phyloP scores from a whole-genome alignment of 2,113 vertebrate species.

The Abramis brama region DNA sequence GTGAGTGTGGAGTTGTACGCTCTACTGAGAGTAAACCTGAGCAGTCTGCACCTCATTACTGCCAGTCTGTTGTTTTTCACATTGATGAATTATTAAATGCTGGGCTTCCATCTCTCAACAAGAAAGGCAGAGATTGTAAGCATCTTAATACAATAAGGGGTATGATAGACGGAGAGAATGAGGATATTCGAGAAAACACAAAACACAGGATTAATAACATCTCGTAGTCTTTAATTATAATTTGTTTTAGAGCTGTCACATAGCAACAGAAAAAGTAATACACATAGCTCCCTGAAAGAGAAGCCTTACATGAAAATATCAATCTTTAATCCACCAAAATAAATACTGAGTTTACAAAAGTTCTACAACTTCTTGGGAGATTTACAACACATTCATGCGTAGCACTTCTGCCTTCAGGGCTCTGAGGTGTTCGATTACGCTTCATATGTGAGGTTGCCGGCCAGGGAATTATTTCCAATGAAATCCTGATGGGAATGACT shows the following conservation, averaged over 20 bases:
- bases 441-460: neutral
- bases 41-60: conserved; percentile 24
- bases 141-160: neutral
- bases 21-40: conserved; percentile 5
- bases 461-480: neutral
- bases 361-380: conserved; percentile 60
- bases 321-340: conserved; percentile 74
- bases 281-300: conserved; percentile 71
- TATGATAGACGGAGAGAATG: neutral
- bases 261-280: conserved; percentile 75
- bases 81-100: conserved; percentile 4
- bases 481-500: neutral
- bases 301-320: conserved; percentile 76
- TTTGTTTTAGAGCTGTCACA: conserved; percentile 78
- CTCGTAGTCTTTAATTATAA: conserved; percentile 71
- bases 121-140: neutral
- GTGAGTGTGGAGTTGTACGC: neutral
- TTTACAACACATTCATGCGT: conserved; percentile 70
- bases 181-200: conserved; percentile 23
- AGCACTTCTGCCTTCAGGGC: conserved; percentile 56
- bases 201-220: conserved; percentile 60
- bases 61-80: conserved; percentile 30
- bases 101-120: neutral
- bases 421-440: conserved; percentile 30
- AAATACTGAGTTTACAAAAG: conserved; percentile 76